Evolutionary conservation across 2,797 vertebrate genomes (phyloP), one percentile per base, ranked within the genome.

Genomic region (Malurus splendens): DNA sequence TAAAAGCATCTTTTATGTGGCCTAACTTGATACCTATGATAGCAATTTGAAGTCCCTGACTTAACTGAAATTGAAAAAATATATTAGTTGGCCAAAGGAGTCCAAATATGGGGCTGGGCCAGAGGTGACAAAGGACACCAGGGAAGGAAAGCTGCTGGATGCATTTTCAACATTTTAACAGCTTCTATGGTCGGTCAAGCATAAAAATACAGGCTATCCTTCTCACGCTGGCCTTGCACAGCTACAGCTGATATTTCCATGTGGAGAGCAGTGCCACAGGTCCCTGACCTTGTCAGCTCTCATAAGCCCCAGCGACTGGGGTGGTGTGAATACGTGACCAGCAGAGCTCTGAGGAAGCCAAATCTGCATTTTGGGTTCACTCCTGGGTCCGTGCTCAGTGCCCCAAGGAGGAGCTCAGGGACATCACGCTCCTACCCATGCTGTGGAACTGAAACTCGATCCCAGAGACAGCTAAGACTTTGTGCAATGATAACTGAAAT

Each of bases 281-380:
- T 62, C 74, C 60, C 7, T 3, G 87, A 90, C 87, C 89, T 42
- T 94, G 93, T 83, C 93, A 90, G 86, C 60, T 94, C 83, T 71
- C 67, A 32, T 89, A 84, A 93, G 45, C 66, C 85, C 62, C 39
- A 41, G 75, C 16, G 62, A n/a, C 45, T 62, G 2, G 1, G 57
- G 45, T 30, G 52, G 7, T 36, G 62, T 22, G 52, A 67, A 57
- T 70, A 66, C 1, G 16, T 55, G 65, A 84, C 25, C 6, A 2
- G 60, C 60, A 79, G 54, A 60, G 23, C 54, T 60, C 45, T 11
- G 79, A 73, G 80, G 20, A 36, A 55, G 51, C 76, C 70, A 65
- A 56, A 82, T 55, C 81, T 88, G 70, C 70, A 28, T 60, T 45
- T 0, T 1, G 76, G 55, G 27, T 61, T 65, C 61, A 60, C 47